phyloP scores from a whole-genome alignment of 2,113 vertebrate genomes.

The Oryzias curvinotus region DNA sequence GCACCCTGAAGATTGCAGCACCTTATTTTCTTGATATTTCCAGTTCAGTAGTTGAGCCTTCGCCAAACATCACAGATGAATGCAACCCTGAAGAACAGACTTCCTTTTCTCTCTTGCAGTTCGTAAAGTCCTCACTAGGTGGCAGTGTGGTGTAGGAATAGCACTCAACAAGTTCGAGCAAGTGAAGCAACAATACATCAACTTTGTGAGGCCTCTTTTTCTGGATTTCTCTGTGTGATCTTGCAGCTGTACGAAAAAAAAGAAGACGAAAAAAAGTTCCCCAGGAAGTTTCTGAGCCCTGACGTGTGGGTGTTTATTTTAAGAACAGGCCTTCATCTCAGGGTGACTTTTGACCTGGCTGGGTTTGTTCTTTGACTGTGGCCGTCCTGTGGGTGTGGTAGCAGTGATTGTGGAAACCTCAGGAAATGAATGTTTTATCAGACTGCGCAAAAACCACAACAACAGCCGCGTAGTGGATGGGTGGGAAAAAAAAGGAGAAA shows the following conservation, averaged over 20 bases:
- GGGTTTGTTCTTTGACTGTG: conserved; percentile 34
- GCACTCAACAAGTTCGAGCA: conserved; percentile 38
- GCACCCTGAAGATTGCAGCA: conserved; percentile 26
- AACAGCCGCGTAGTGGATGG: conserved; percentile 38
- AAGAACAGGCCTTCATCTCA: conserved; percentile 24
- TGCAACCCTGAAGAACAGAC: conserved; percentile 20
- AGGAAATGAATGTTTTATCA: conserved; percentile 78
- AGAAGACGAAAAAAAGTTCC: not conserved
- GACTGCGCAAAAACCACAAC: conserved; percentile 61
- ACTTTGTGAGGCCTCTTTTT: conserved; percentile 20
- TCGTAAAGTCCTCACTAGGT: conserved; percentile 63
- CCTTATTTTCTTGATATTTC: conserved; percentile 58
- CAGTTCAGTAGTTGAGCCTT: conserved; percentile 45
- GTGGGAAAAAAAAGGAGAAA: conserved; percentile 35
- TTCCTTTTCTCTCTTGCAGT: conserved; percentile 34
- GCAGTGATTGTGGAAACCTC: conserved; percentile 45
- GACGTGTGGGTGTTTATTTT: conserved; percentile 40
- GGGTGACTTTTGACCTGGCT: conserved; percentile 48
- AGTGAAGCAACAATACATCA: conserved; percentile 35
- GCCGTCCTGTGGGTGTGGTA: conserved; percentile 58
- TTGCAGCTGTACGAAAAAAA: not conserved
- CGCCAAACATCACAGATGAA: conserved; percentile 9
- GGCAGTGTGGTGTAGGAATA: conserved; percentile 65
- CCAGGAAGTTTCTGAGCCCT: conserved; percentile 10
- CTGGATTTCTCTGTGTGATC: not conserved